Conservation (phyloP, 1,140 invertebrate genomes). For the Leptinotarsa defecta region DNA sequence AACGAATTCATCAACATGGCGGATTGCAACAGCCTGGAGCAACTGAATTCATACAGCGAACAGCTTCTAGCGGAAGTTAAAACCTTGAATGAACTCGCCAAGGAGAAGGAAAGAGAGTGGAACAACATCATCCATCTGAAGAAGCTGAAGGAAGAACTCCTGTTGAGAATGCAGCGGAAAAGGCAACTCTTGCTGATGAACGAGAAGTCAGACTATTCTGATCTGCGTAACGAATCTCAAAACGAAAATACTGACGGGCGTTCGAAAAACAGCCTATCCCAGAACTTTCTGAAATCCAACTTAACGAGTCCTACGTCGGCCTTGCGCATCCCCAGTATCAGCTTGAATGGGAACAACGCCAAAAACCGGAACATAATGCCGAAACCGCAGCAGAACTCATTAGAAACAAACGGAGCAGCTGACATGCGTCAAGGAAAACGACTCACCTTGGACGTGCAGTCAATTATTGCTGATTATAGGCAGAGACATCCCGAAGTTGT, state of each 20-base stretch:
- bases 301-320: conserved; percentile 29
- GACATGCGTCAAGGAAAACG: conserved; percentile 62
- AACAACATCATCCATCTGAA: conserved; percentile 77
- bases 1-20: conserved; percentile 65
- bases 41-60: conserved; percentile 64
- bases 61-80: conserved; percentile 66
- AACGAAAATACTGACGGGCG: conserved; percentile 12
- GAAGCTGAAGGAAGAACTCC: conserved; percentile 80
- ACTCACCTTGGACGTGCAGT: conserved; percentile 77
- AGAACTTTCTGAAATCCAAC: conserved; percentile 42
- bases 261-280: conserved; percentile 3
- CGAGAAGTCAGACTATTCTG: conserved; percentile 38
- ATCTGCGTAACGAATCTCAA: conserved; percentile 18
- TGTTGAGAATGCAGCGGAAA: conserved; percentile 69
- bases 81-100: conserved; percentile 69
- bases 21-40: conserved; percentile 61
- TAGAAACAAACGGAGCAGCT: conserved; percentile 58
- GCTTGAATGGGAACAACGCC: conserved; percentile 29
- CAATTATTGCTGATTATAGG: conserved; percentile 81
- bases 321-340: conserved; percentile 13
- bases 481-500: conserved; percentile 73
- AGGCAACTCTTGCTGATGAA: conserved; percentile 62
- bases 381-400: conserved; percentile 49
- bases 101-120: conserved; percentile 82
- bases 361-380: conserved; percentile 47